phyloP scores from a whole-genome alignment of 2,113 vertebrate genomes.

The Lasiurus cinereus region DNA sequence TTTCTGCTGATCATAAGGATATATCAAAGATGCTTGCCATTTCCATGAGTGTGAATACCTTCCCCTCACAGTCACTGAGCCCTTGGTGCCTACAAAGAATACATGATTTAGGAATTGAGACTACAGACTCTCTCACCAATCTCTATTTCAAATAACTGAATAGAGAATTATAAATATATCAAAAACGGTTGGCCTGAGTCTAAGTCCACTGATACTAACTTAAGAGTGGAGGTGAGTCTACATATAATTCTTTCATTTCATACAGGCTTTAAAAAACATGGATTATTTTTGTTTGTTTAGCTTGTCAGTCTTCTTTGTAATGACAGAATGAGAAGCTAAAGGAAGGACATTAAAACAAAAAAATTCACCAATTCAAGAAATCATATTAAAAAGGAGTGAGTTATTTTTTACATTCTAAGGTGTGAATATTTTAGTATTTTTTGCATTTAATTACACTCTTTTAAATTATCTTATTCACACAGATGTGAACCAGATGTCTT shows the following conservation, averaged over 20 bases:
- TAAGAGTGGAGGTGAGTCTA: constrained; percentile 47
- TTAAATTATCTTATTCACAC: constrained; percentile 86
- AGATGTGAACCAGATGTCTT: constrained; percentile 88
- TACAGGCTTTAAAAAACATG: constrained; percentile 58
- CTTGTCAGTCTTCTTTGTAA: constrained; percentile 58
- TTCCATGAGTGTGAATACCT: constrained; percentile 40
- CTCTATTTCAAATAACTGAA: constrained; percentile 65
- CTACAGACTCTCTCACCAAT: constrained; percentile 27
- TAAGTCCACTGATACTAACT: constrained; percentile 57
- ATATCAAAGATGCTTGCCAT: constrained; percentile 37
- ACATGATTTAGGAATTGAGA: constrained; percentile 53
- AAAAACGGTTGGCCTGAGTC: constrained; percentile 39
- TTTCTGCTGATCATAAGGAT: constrained; percentile 30
- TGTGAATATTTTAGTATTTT: constrained; percentile 83
- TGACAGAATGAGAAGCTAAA: constrained; percentile 73
- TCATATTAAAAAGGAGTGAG: constrained; percentile 75
- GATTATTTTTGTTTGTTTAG: constrained; percentile 43
- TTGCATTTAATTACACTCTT: constrained; percentile 86
- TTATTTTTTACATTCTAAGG: constrained; percentile 82
- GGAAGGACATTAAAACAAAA: constrained; percentile 57
- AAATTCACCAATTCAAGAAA: constrained; percentile 61
- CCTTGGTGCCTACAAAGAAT: constrained; percentile 24
- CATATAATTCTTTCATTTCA: constrained; percentile 59
- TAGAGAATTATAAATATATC: constrained; percentile 61
- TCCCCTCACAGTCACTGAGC: not conserved